Conservation (phyloP, 2,888 invertebrate genomes). For the Disparrhopalites patrizii region DNA sequence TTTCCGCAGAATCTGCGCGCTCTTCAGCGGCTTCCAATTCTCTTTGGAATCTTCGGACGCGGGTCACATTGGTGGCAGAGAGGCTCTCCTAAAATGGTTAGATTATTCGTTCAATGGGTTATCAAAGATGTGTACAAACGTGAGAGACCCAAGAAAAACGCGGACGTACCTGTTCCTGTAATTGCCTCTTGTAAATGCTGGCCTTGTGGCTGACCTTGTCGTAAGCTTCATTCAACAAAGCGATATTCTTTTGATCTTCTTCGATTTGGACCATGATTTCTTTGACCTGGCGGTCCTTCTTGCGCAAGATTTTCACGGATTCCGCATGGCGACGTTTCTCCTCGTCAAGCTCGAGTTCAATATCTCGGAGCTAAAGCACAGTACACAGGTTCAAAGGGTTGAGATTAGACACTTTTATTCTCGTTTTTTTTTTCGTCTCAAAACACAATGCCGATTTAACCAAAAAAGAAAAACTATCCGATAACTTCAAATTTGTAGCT, state of each 20-base stretch:
- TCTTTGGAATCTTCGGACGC: constrained; percentile 96
- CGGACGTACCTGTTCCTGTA: constrained; percentile 76
- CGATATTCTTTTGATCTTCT: constrained; percentile 94
- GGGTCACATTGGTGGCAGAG: constrained; percentile 86
- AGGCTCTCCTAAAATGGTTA: constrained; percentile 69
- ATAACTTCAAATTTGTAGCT: not conserved
- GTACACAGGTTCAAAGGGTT: constrained; percentile 5
- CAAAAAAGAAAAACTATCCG: not conserved
- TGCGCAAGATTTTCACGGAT: constrained; percentile 94
- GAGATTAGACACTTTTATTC: not conserved
- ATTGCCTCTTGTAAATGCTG: constrained; percentile 91
- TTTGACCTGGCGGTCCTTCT: constrained; percentile 96
- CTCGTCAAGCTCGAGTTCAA: constrained; percentile 91
- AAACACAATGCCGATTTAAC: not conserved
- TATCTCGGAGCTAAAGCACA: constrained; percentile 68
- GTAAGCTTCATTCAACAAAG: constrained; percentile 82
- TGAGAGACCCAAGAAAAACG: not conserved
- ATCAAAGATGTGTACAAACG: not conserved
- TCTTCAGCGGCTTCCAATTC: constrained; percentile 97
- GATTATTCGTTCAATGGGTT: constrained; percentile 24
- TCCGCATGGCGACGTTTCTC: constrained; percentile 96
- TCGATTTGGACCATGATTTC: constrained; percentile 92
- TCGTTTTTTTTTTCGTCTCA: not conserved
- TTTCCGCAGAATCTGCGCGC: constrained; percentile 90
- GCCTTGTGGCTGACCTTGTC: constrained; percentile 85